These are phyloP conservation scores for Heliconius sara DNA, from an alignment of 2,888 invertebrate species.

Conservation along the genomic window DNA sequence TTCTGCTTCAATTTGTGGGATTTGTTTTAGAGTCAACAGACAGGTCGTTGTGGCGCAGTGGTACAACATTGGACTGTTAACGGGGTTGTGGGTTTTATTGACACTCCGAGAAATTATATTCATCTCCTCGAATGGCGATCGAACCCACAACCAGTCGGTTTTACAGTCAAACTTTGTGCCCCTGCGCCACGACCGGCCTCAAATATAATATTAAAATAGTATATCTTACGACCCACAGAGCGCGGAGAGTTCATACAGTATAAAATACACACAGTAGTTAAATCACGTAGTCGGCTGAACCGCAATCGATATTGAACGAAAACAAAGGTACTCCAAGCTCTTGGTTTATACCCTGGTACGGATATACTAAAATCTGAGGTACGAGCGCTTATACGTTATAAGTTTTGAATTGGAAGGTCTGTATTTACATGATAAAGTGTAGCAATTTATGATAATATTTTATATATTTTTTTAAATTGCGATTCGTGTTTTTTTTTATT, in stretches of 20 bases:
- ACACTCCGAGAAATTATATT: no score
- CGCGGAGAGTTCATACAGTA: constrained; percentile 12
- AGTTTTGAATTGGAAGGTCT: no score
- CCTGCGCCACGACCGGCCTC: no score
- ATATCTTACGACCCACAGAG: not conserved
- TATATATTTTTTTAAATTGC: no score
- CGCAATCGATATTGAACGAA: constrained; percentile 49
- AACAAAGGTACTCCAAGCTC: constrained; percentile 41
- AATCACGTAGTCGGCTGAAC: constrained; percentile 45
- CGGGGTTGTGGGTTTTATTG: no score
- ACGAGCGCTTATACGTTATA: not conserved
- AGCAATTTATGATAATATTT: no score
- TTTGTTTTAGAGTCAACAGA: not conserved
- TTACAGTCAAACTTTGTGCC: no score
- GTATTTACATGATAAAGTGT: no score
- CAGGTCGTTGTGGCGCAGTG: not conserved
- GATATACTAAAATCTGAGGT: constrained; percentile 10
- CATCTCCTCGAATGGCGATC: no score
- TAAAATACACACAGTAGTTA: constrained; percentile 43
- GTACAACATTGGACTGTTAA: not conserved
- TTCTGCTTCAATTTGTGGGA: not conserved
- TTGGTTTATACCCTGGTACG: not conserved
- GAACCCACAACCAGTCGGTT: no score
- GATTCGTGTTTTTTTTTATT: no score
- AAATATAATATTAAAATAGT: not conserved